A percentile compares a stretch with the other conserved stretches of the same genome.
Evolutionary conservation across 2,113 vertebrate genomes (phyloP).

Genomic region (Passer montanus): DNA sequence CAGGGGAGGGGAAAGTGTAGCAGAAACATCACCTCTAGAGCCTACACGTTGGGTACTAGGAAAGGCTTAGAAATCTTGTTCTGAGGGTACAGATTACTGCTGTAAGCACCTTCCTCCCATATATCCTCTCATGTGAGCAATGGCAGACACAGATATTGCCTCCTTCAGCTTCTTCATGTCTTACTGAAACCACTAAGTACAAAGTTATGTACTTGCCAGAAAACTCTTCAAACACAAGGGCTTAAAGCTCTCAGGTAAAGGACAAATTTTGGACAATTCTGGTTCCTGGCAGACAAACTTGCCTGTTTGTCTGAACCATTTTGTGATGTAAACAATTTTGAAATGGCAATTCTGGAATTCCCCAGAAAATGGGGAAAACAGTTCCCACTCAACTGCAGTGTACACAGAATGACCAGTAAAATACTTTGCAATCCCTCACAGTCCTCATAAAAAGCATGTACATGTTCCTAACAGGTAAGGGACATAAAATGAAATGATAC

Average conservation of each 20-base stretch:
- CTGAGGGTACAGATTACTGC: not conserved
- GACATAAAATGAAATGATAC: not conserved
- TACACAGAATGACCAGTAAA: not conserved
- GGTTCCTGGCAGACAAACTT: not conserved
- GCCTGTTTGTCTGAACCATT: not conserved
- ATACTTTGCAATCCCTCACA: not conserved
- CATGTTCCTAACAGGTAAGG: not conserved
- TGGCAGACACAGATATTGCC: not conserved
- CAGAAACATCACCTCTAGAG: not conserved
- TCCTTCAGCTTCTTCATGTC: not conserved
- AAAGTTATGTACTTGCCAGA: not conserved
- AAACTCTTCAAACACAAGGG: not conserved
- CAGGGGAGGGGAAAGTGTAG: not conserved
- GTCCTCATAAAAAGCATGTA: not conserved
- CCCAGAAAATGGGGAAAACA: not conserved
- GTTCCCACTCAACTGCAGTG: not conserved
- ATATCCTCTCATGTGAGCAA: not conserved
- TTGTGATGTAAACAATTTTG: not conserved
- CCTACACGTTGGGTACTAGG: accelerated
- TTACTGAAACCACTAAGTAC: not conserved
- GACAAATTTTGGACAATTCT: not conserved
- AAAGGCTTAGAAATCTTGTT: not conserved
- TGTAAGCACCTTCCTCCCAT: not conserved
- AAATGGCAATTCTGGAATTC: not conserved
- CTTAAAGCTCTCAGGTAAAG: not conserved